phyloP scores from a whole-genome alignment of 2,888 invertebrate species.

The Glaucopsyche alexis region DNA sequence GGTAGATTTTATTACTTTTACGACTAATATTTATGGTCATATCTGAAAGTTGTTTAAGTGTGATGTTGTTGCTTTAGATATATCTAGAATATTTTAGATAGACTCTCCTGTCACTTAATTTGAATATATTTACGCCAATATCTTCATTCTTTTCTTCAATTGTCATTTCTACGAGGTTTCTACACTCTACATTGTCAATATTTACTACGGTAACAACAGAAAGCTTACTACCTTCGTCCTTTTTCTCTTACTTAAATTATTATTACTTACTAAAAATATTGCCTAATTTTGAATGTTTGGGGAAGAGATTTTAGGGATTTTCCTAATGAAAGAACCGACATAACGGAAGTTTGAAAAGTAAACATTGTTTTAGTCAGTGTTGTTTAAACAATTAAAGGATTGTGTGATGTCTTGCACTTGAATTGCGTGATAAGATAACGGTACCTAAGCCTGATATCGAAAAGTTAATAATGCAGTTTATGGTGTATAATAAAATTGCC shows the following conservation, averaged over 20 bases:
- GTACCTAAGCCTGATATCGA: background rate
- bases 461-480: background rate
- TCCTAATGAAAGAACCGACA: slow-evolving; percentile 1
- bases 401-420: background rate
- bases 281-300: background rate
- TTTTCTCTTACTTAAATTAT: too few relatives aligned
- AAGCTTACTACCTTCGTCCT: too few relatives aligned
- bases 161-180: too few relatives aligned
- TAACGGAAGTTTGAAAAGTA: slow-evolving; percentile 1
- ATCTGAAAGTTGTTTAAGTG: too few relatives aligned
- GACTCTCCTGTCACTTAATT: too few relatives aligned
- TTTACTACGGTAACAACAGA: too few relatives aligned
- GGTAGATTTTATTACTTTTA: background rate
- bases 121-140: too few relatives aligned
- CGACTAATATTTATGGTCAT: background rate
- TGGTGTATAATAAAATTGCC: background rate
- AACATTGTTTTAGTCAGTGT: slow-evolving; percentile 12
- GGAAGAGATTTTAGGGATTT: background rate
- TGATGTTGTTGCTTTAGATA: too few relatives aligned
- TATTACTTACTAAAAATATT: too few relatives aligned
- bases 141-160: too few relatives aligned
- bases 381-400: slow-evolving; percentile 11
- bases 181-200: too few relatives aligned
- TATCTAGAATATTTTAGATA: too few relatives aligned
- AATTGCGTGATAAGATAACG: background rate